These are phyloP conservation scores for Drepana falcataria DNA, from an alignment of 2,888 invertebrate species.

Conservation along the genomic window DNA sequence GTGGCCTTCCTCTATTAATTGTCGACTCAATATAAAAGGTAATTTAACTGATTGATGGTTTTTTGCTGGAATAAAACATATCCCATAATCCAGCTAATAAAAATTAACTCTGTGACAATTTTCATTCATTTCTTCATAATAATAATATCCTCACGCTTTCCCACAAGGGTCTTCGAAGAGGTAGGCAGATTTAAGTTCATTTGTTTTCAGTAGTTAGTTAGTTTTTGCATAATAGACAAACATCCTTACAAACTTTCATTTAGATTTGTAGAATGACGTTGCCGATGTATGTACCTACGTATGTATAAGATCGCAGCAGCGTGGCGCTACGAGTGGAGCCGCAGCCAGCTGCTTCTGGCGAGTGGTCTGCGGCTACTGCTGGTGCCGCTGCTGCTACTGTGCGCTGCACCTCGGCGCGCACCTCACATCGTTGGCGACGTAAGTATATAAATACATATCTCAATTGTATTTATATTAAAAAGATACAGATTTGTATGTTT, in stretches of 20 bases:
- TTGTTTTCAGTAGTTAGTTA: background rate
- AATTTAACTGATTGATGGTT: too few species aligned
- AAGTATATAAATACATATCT: constrained; percentile 16
- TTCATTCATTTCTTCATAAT: too few species aligned
- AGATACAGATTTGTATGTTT: too few species aligned
- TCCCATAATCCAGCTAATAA: too few species aligned
- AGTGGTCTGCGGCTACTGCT: constrained; percentile 85
- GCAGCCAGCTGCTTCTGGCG: constrained; percentile 85
- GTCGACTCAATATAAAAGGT: background rate
- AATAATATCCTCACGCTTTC: too few species aligned
- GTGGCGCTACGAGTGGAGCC: constrained; percentile 90
- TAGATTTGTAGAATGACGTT: background rate
- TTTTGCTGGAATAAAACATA: too few species aligned
- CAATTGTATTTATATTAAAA: background rate
- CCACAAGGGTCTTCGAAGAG: too few species aligned
- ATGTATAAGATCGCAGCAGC: constrained; percentile 83
- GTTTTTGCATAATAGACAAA: background rate
- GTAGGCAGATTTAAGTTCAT: too few species aligned
- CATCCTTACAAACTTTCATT: too few species aligned
- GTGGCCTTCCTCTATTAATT: background rate
- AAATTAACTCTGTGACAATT: too few species aligned
- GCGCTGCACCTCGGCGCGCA: constrained; percentile 86
- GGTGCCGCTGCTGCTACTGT: constrained; percentile 89
- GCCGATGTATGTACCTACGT: background rate
- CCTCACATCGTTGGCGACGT: constrained; percentile 83